Conservation (phyloP, 1,140 invertebrate genomes). For the Listronotus bonariensis region DNA sequence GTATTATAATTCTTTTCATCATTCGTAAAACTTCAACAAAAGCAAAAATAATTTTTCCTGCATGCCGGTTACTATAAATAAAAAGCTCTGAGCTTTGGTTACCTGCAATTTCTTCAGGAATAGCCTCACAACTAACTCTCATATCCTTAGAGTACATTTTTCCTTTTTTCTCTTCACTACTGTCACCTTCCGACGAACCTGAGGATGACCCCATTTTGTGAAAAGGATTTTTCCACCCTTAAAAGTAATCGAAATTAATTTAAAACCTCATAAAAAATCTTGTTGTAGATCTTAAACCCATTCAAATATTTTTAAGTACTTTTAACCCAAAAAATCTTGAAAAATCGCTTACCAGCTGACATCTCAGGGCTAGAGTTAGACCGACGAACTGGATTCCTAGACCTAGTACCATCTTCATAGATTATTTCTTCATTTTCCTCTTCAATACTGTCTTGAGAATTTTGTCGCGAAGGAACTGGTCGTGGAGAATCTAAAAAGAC, state of each 20-base stretch:
- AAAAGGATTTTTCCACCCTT: slow-evolving; percentile 74
- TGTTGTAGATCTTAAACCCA: background rate
- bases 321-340: background rate
- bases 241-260: background rate
- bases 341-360: slow-evolving; percentile 65
- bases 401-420: slow-evolving; percentile 62
- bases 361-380: slow-evolving; percentile 91
- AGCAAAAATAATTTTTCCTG: no score
- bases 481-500: slow-evolving; percentile 40
- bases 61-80: no score
- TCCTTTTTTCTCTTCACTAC: slow-evolving; percentile 60
- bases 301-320: background rate
- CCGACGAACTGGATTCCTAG: slow-evolving; percentile 78
- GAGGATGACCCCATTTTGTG: slow-evolving; percentile 48
- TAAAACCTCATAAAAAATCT: no score
- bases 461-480: slow-evolving; percentile 60
- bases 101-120: slow-evolving; percentile 82
- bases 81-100: no score
- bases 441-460: slow-evolving; percentile 64
- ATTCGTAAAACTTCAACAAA: no score
- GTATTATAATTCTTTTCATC: no score
- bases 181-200: slow-evolving; percentile 47
- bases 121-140: slow-evolving; percentile 85
- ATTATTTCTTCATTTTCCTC: slow-evolving; percentile 61
- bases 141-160: slow-evolving; percentile 70